phyloP scores from a whole-genome alignment of 2,797 vertebrate genomes.

The Psittacula derbiana region DNA sequence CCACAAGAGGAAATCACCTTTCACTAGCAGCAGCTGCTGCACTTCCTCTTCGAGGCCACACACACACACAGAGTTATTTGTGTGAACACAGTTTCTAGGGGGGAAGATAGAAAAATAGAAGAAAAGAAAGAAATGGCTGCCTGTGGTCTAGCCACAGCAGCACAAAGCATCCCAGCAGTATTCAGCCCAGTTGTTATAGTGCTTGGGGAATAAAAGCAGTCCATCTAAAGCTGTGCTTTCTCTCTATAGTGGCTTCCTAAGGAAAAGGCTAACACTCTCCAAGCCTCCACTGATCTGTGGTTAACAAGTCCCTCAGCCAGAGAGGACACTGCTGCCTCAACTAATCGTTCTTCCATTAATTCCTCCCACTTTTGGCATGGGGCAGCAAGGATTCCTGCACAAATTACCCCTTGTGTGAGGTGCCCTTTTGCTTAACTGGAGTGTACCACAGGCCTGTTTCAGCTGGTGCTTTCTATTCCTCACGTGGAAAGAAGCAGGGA shows the following conservation, averaged over 20 bases:
- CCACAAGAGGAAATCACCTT: neutral
- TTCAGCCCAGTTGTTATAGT: neutral
- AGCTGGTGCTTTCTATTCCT: neutral
- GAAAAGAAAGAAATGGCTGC: neutral
- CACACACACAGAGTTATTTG: neutral
- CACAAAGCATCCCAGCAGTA: neutral
- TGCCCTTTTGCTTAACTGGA: neutral
- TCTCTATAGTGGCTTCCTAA: neutral
- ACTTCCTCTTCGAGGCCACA: neutral
- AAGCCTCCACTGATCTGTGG: neutral
- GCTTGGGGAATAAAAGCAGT: neutral
- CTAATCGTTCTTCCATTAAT: neutral
- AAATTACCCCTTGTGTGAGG: neutral
- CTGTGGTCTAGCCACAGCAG: neutral
- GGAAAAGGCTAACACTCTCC: neutral
- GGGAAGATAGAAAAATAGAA: too few relatives aligned
- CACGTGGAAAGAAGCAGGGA: neutral
- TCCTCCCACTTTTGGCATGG: neutral
- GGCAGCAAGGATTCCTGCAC: neutral
- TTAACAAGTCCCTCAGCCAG: neutral
- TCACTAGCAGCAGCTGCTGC: neutral
- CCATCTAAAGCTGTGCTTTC: neutral
- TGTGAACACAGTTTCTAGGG: neutral
- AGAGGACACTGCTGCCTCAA: neutral
- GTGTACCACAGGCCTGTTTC: neutral